Evolutionary conservation across 2,797 vertebrate genomes (phyloP).

Genomic region (Prionace glauca): DNA sequence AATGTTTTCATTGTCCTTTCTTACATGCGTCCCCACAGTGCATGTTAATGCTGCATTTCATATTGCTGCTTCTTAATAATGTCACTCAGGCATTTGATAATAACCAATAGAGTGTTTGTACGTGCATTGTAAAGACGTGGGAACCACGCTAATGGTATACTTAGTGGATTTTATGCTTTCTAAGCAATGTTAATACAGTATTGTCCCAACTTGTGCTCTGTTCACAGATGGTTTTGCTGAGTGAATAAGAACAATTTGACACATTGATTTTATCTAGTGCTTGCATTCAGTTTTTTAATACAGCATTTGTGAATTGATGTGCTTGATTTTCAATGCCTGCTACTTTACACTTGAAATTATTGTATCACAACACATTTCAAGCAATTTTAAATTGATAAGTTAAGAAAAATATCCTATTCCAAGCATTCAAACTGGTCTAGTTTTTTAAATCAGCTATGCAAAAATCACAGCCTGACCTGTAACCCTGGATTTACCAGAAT

Average conservation of each 20-base stretch:
- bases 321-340: background rate
- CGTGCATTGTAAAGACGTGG: background rate
- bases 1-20: background rate
- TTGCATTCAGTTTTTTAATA: background rate
- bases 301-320: background rate
- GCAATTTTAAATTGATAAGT: background rate
- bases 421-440: background rate
- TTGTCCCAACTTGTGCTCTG: background rate
- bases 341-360: background rate
- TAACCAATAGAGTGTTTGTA: background rate
- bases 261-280: background rate
- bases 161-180: background rate
- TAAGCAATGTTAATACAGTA: slow-evolving; percentile 25
- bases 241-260: background rate
- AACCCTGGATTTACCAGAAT: background rate
- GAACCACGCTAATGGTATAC: background rate
- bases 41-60: background rate
- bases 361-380: background rate
- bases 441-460: background rate
- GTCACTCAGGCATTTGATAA: background rate
- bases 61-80: slow-evolving; percentile 12
- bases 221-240: background rate
- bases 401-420: background rate
- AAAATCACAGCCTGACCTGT: background rate
- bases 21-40: background rate